Evolutionary conservation across 2,888 invertebrate genomes (phyloP), one percentile per base, ranked within the genome.

Genomic region (Heteromyza rotundicornis): DNA sequence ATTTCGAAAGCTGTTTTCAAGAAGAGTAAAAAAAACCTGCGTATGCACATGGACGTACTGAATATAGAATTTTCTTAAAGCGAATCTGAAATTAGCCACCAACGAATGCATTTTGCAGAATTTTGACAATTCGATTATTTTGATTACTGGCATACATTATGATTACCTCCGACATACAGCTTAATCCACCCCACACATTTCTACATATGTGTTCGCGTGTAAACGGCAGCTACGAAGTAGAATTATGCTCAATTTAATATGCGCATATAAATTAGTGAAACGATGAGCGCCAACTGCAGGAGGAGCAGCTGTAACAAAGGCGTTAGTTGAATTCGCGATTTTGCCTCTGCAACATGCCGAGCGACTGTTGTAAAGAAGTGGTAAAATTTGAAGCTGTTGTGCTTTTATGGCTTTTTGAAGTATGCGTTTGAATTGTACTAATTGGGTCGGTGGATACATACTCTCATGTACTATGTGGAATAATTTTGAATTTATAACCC

Each of bases 211-310:
- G 40, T 56, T 47, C 12, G 17, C 7, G 17, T n/a, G 20, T 19
- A 16, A 49, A 49, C 17, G 8, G 17, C n/a, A 49, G 7, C n/a
- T n/a, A n/a, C 52, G 44, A 32, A 27, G 47, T 55, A 44, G 57
- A 62, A 63, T 67, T 66, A 63, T 59, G 63, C 60, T 69, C 69
- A 73, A 76, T 75, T 77, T 72, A 75, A 73, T 76, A 77, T 77
- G 78, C 77, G 70, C 78, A 77, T 77, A 77, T 73, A 76, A 77
- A 77, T 74, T 72, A 72, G 70, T 49, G 64, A 58, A 40, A 23
- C 23, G 16, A 44, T n/a, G n/a, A n/a, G n/a, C n/a, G n/a, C n/a
- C n/a, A n/a, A n/a, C n/a, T n/a, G n/a, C n/a, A n/a, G n/a, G n/a
- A n/a, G n/a, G n/a, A 59, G 59, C 49, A 27, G 27, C 32, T 32